Evolutionary conservation across 2,113 vertebrate genomes (phyloP), one percentile per base, ranked within the genome.

Genomic region (Phyllostomus hastatus): DNA sequence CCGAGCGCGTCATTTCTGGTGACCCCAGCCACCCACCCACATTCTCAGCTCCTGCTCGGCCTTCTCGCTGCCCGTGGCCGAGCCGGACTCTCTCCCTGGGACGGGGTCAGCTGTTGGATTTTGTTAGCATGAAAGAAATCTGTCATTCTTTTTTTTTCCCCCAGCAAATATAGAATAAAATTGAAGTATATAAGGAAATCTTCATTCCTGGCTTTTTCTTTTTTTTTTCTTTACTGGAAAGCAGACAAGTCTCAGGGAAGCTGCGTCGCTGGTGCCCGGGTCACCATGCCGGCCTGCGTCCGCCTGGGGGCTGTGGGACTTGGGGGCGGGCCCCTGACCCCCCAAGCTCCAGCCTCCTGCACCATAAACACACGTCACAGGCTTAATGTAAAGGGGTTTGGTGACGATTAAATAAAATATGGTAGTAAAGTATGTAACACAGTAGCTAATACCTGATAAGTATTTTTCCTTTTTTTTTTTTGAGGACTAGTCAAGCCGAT

Each of bases 121-220:
- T 82, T 70, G 46, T 57, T 82, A 54, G 24, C 16, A n/a, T 26
- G 8, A 72, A 50, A 59, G 17, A 93, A 57, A 73, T 81, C 16
- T 86, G 33, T 20, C 0, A 20, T 50, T 11, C 33, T 35, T 72
- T 64, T 31, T 46, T n/a, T 12, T 19, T 9, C 59, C 19, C 75
- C 50, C 26, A 31, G 48, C 15, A 38, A 78, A 89, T 26, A 82
- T 24, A 91, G 93, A 88, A 72, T n/a, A 61, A 91, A 91, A 76
- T 82, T 20, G 59, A 61, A 81, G 46, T 26, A 38, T 50, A 70
- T 50, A 70, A 73, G 28, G 16, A 80, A 95, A 67, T 26, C 24
- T 43, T 17, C 43, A 1, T 26, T 26, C 57, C 66, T 10, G 19
- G 48, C 46, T 43, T 43, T 67, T 50, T 12, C 59, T 52, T 59